Evolutionary conservation across 2,888 invertebrate genomes (phyloP), one percentile per base, ranked within the genome.

Genomic region (Pristionchus exspectatus): DNA sequence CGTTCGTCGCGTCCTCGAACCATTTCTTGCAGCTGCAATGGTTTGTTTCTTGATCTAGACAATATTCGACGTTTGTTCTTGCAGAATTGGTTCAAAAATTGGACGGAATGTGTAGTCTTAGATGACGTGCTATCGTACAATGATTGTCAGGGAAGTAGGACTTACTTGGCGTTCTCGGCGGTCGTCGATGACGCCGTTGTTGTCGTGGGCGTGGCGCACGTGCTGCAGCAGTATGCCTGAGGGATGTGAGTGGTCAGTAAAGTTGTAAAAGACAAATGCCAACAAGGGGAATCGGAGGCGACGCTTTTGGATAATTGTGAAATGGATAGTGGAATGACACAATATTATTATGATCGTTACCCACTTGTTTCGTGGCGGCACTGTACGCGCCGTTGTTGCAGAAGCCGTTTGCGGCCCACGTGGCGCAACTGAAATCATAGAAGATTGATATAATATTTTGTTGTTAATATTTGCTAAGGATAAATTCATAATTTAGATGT

Each of bases 341-440:
- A 56, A 38, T 38, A 38, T 38, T 38, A 38, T 38, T 5, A 5
- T 38, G 38, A 38, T 2, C 5, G 38, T 5, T 56, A 50, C 18
- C 5, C 3, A 21, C 59, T 21, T 63, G 63, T 63, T 84, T 84
- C 56, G 27, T 27, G 18, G 30, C 63, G n/a, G 30, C 38, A 0
- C 63, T 24, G 63, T 86, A 86, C 10, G 38, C 38, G 38, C 63
- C 16, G 38, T 38, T 86, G 38, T 10, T 86, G 38, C 86, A 86
- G 86, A 86, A 86, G 24, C 86, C 86, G 63, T 86, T 86, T 4
- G 54, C 27, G 24, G 33, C 63, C 86, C 86, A 86, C 7, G 21
- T 38, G 12, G 86, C 86, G 77, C 77, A 77, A 24, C 77, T 77
- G 44, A 0, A 77, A 77, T 21, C 5, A 56, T 54, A 54, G 9